Evolutionary conservation across 2,888 invertebrate genomes (phyloP).

Genomic region (Amorpha juglandis): DNA sequence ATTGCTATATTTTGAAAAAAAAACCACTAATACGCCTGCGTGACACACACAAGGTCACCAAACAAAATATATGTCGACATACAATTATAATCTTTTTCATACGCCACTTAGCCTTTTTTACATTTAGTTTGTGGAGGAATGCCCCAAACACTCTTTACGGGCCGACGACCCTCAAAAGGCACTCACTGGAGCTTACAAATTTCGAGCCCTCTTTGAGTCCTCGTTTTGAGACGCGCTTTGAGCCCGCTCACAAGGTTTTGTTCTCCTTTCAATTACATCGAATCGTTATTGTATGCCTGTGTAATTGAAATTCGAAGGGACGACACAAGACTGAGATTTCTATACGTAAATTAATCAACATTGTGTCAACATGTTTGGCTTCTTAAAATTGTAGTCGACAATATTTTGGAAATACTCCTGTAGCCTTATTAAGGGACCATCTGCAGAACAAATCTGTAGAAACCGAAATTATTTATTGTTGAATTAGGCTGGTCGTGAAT

Average conservation of each 20-base stretch:
- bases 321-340: background rate
- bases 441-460: too few relatives aligned
- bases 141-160: conserved; percentile 18
- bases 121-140: background rate
- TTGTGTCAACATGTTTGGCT: background rate
- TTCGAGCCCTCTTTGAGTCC: conserved; percentile 13
- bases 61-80: background rate
- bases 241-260: conserved; percentile 9
- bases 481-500: too few relatives aligned
- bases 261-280: conserved; percentile 12
- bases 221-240: conserved; percentile 9
- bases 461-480: too few relatives aligned
- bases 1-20: background rate
- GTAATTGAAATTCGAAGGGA: conserved; percentile 14
- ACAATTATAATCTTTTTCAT: background rate
- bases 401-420: too few relatives aligned
- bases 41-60: background rate
- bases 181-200: conserved; percentile 4
- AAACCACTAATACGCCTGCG: too few relatives aligned
- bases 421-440: too few relatives aligned
- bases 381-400: too few relatives aligned
- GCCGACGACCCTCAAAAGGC: conserved; percentile 7
- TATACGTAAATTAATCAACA: background rate
- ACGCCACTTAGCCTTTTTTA: background rate
- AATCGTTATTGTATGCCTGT: conserved; percentile 15